Base-by-base conservation (phyloP, 2,888 invertebrate genomes). In the Nemotelus pantherinus region DNA sequence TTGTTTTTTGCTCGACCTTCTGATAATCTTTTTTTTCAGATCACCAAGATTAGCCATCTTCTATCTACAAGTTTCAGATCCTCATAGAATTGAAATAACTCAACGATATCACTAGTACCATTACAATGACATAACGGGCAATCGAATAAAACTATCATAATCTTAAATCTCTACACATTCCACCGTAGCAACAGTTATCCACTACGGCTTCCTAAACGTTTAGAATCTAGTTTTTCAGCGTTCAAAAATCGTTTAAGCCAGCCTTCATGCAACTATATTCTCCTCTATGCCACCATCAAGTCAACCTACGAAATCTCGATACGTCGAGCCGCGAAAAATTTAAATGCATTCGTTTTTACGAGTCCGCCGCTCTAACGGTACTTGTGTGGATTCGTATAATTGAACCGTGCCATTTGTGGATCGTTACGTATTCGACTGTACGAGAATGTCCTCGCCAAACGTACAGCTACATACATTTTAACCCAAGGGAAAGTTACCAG, bases 321-420 rank as follows among this genome's bases (percentile, higher is more conserved):
- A 25, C 1, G 25, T 25, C 25, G 4, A 65, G 47, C 45, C 44
- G 65, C 25, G 65, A 65, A 44, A 65, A 65, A n/a, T 65, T 65
- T n/a, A 65, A 44, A 65, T 65, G 44, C 45, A 10, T 3, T 25
- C 45, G 47, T 65, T 45, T 47, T 25, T 6, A 44, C 47, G 4
- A 41, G 41, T 25, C 39, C 10, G 10, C 10, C 25, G 1, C n/a
- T 65, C 65, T 47, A 6, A 44, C n/a, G 3, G 5, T 2, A 41
- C 10, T 45, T 65, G 7, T 55, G 41, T 41, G 55, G 39, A 68
- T 55, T 41, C 70, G 43, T 55, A 25, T 55, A 53, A 70, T 70
- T 70, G 70, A 70, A 43, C 47, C 10, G 50, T 4, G 10, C 41
- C 45, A 41, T 3, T 10, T 53, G 4, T 41, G n/a, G 70, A 70